Evolutionary conservation across 2,888 invertebrate species (phyloP).

Genomic region (Trissoscelio sp.): DNA sequence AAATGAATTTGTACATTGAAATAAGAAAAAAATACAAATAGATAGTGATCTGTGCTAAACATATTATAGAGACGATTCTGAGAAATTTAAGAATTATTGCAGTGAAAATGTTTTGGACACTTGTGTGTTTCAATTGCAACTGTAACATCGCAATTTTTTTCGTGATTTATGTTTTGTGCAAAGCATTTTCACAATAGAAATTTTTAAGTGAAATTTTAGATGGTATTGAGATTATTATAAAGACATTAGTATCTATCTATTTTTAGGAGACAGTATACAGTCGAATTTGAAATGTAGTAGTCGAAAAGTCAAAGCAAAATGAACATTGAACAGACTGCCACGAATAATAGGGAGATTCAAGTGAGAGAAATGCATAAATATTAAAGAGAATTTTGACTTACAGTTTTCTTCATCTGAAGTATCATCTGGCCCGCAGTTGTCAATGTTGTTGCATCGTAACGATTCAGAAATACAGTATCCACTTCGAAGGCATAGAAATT

Average conservation of each 20-base stretch:
- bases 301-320: slow-evolving; percentile 76
- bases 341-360: slow-evolving; percentile 65
- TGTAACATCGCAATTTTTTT: background rate
- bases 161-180: slow-evolving; percentile 1
- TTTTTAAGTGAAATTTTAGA: slow-evolving; percentile 16
- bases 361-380: slow-evolving; percentile 54
- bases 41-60: slow-evolving; percentile 67
- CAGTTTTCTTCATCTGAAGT: slow-evolving; percentile 91
- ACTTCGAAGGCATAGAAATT: slow-evolving; percentile 89
- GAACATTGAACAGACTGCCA: slow-evolving; percentile 76
- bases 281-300: slow-evolving; percentile 61
- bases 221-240: slow-evolving; percentile 23
- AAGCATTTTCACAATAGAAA: slow-evolving; percentile 28
- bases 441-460: slow-evolving; percentile 90
- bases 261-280: slow-evolving; percentile 68
- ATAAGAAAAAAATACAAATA: slow-evolving; percentile 64
- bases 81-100: slow-evolving; percentile 34
- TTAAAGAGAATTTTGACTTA: slow-evolving; percentile 85
- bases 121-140: background rate
- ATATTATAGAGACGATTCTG: slow-evolving; percentile 54
- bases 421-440: slow-evolving; percentile 93
- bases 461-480: slow-evolving; percentile 92
- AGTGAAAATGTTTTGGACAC: slow-evolving; percentile 43
- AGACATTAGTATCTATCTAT: slow-evolving; percentile 61
- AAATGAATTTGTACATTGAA: slow-evolving; percentile 62